These are phyloP conservation scores for Pseudomyrmex gracilis DNA, from an alignment of 1,140 invertebrate genomes.

Conservation along the genomic window DNA sequence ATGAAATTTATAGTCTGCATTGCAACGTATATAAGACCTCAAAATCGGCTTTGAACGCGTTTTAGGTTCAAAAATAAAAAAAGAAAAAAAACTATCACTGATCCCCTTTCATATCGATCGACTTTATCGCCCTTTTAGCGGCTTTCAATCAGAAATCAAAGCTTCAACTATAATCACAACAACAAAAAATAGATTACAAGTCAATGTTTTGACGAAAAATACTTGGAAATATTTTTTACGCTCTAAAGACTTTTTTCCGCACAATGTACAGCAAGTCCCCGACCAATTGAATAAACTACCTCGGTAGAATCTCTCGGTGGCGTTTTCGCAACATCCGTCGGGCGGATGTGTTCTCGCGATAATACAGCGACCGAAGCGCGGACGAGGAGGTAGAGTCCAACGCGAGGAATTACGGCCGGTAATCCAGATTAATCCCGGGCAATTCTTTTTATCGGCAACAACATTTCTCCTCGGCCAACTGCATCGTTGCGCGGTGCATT, in stretches of 20 bases:
- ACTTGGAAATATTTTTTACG: background rate
- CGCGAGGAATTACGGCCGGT: constrained; percentile 65
- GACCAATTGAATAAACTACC: constrained; percentile 11
- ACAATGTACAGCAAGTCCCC: background rate
- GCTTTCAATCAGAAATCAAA: too few species aligned
- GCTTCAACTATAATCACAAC: too few species aligned
- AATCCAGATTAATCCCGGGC: constrained; percentile 72
- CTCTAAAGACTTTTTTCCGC: background rate
- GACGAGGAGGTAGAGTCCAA: constrained; percentile 45
- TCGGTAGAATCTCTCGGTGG: background rate
- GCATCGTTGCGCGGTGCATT: constrained; percentile 57
- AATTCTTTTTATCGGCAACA: constrained; percentile 71
- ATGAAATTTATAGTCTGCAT: constrained; percentile 41
- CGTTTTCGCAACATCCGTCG: constrained; percentile 52
- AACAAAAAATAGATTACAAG: too few species aligned
- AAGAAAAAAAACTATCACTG: background rate
- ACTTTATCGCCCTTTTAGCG: too few species aligned
- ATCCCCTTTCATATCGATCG: too few species aligned
- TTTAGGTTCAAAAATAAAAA: background rate
- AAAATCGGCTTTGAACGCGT: constrained; percentile 5
- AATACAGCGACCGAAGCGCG: constrained; percentile 56
- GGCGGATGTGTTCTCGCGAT: constrained; percentile 58
- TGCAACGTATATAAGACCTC: constrained; percentile 26
- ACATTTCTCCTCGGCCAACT: constrained; percentile 58
- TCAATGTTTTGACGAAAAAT: too few species aligned